phyloP scores from a whole-genome alignment of 2,888 invertebrate genomes.

The Drosophila yooni region DNA sequence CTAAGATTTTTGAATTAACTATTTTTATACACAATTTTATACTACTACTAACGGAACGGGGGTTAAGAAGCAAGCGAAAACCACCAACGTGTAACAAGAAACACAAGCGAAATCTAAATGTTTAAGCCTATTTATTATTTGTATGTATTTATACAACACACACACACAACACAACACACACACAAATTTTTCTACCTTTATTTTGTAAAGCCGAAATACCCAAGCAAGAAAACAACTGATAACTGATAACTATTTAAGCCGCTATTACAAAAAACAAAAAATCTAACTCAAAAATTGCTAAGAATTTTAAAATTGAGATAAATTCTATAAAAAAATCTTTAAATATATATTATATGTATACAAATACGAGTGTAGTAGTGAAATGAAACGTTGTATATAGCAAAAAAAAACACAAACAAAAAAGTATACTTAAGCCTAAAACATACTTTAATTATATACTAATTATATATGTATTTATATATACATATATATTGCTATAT shows the following conservation, averaged over 20 bases:
- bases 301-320: slow-evolving; percentile 45
- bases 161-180: slow-evolving; percentile 47
- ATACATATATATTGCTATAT: slow-evolving; percentile 40
- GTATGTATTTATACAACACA: slow-evolving; percentile 61
- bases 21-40: slow-evolving; percentile 74
- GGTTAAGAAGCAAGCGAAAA: background rate
- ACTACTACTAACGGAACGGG: slow-evolving; percentile 21
- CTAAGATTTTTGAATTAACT: slow-evolving; percentile 68
- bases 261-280: slow-evolving; percentile 29
- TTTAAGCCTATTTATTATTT: slow-evolving; percentile 79
- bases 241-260: slow-evolving; percentile 65
- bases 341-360: slow-evolving; percentile 20
- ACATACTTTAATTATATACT: slow-evolving; percentile 32
- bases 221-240: slow-evolving; percentile 51
- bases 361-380: slow-evolving; percentile 45
- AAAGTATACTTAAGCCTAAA: slow-evolving; percentile 40
- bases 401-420: slow-evolving; percentile 1
- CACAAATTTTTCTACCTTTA: slow-evolving; percentile 68
- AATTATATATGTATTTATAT: slow-evolving; percentile 22
- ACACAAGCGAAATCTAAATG: slow-evolving; percentile 52
- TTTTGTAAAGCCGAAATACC: slow-evolving; percentile 57
- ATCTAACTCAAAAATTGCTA: slow-evolving; percentile 58
- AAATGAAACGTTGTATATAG: slow-evolving; percentile 68
- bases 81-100: slow-evolving; percentile 28
- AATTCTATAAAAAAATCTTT: slow-evolving; percentile 40